A percentile compares a stretch with the other conserved stretches of the same genome.
Conservation (phyloP, 1,140 invertebrate species). For the Copidosoma floridanum region DNA sequence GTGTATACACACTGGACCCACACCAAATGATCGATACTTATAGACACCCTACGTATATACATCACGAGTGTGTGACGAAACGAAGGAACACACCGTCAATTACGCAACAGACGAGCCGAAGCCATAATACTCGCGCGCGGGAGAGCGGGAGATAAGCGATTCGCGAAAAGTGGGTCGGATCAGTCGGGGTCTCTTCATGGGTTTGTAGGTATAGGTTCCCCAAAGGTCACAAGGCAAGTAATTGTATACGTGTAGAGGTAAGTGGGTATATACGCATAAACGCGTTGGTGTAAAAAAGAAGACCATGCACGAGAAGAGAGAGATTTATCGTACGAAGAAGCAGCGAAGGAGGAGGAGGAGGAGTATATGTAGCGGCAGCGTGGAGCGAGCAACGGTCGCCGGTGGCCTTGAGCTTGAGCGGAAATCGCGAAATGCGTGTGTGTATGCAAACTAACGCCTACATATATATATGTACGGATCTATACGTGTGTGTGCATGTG, state of each 20-base stretch:
- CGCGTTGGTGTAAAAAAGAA: neutral
- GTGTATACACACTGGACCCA: too few species aligned
- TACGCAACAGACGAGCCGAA: neutral
- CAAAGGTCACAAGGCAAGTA: too few species aligned
- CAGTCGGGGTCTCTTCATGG: too few species aligned
- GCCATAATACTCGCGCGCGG: neutral
- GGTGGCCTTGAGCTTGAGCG: slow-evolving; percentile 20
- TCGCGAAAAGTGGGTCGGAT: too few species aligned
- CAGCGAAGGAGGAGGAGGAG: neutral
- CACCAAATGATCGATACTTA: too few species aligned
- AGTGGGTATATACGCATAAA: neutral
- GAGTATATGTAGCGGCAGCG: slow-evolving; percentile 9
- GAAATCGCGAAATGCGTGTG: slow-evolving; percentile 22
- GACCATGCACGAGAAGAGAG: neutral
- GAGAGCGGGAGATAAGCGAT: too few species aligned
- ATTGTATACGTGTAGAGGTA: too few species aligned
- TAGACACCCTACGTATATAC: neutral
- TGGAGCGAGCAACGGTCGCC: slow-evolving; percentile 18
- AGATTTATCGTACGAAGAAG: neutral
- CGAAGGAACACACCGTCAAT: neutral
- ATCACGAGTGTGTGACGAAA: neutral
- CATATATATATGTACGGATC: too few species aligned
- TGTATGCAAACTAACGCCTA: too few species aligned
- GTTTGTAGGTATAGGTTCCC: neutral
- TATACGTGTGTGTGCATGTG: too few species aligned